phyloP scores from a whole-genome alignment of 2,888 invertebrate species.

The Cryptophagus acutangulus region DNA sequence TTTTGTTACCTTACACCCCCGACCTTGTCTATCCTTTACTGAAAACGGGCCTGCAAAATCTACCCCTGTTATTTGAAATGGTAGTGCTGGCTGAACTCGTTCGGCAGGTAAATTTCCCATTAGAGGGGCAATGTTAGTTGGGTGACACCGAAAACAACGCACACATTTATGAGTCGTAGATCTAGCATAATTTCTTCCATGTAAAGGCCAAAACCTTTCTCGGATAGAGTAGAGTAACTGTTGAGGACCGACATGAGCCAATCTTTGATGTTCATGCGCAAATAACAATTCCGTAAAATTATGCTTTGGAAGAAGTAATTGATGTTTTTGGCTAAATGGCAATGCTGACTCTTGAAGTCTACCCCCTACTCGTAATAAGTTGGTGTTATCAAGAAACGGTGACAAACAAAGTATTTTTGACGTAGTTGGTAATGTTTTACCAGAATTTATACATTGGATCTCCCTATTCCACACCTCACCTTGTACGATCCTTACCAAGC shows the following conservation, averaged over 20 bases:
- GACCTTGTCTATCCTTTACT: constrained; percentile 2
- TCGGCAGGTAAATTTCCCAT: constrained; percentile 13
- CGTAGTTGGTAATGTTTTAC: too few relatives aligned
- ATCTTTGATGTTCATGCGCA: not conserved
- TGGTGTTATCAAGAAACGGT: constrained; percentile 10
- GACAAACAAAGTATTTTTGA: too few relatives aligned
- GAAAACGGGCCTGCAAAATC: constrained; percentile 15
- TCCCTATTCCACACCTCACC: too few relatives aligned
- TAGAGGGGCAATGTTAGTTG: not conserved
- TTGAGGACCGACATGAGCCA: constrained; percentile 9
- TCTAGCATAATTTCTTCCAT: not conserved
- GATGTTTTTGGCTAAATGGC: constrained; percentile 2
- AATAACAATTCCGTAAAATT: constrained; percentile 2
- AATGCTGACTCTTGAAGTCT: not conserved
- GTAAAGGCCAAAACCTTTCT: constrained; percentile 7
- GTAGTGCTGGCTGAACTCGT: constrained; percentile 4
- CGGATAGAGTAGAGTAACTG: not conserved
- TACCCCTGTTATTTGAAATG: constrained; percentile 13
- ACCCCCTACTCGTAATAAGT: constrained; percentile 11
- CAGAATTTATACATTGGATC: too few relatives aligned
- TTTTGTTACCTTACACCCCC: constrained; percentile 7
- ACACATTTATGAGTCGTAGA: constrained; percentile 3
- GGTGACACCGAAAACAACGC: constrained; percentile 6
- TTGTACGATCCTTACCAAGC: too few relatives aligned
- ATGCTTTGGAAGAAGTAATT: constrained; percentile 9